Evolutionary conservation across 2,888 invertebrate genomes (phyloP).

Genomic region (Callimorpha dominula): DNA sequence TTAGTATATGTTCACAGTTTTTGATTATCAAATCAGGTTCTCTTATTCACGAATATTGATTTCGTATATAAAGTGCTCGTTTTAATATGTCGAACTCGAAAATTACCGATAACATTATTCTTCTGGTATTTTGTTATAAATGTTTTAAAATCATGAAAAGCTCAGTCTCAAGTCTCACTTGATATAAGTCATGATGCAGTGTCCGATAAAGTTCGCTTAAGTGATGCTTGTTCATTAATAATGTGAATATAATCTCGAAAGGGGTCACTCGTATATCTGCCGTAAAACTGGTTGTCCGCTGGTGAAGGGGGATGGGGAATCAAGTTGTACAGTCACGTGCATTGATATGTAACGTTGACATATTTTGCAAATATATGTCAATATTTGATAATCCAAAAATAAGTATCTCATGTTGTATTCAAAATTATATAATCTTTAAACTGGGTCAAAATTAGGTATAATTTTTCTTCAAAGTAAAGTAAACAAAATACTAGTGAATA

Average conservation of each 20-base stretch:
- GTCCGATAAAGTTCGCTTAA: background rate
- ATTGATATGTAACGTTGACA: too few relatives aligned
- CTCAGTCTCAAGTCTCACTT: background rate
- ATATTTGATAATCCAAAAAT: too few relatives aligned
- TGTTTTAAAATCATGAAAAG: background rate
- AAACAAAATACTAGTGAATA: too few relatives aligned
- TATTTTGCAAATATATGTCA: too few relatives aligned
- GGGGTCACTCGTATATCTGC: background rate
- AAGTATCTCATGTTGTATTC: too few relatives aligned
- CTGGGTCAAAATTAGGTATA: too few relatives aligned
- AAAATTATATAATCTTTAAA: too few relatives aligned
- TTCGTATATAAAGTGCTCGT: background rate
- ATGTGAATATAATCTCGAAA: background rate
- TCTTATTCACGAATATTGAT: background rate
- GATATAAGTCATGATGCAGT: background rate
- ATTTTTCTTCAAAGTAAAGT: too few relatives aligned
- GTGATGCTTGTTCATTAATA: background rate
- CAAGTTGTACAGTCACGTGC: background rate
- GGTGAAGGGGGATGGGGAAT: background rate
- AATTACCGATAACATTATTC: background rate
- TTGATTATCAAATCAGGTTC: background rate
- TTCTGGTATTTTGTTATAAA: background rate
- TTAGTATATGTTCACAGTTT: background rate
- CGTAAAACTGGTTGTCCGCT: background rate
- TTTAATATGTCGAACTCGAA: background rate